Percentiles rank a stretch among this genome's conserved stretches.
These are phyloP conservation scores for Rhegmatorhina hoffmannsi DNA, from an alignment of 2,113 vertebrate genomes.

Conservation along the genomic window DNA sequence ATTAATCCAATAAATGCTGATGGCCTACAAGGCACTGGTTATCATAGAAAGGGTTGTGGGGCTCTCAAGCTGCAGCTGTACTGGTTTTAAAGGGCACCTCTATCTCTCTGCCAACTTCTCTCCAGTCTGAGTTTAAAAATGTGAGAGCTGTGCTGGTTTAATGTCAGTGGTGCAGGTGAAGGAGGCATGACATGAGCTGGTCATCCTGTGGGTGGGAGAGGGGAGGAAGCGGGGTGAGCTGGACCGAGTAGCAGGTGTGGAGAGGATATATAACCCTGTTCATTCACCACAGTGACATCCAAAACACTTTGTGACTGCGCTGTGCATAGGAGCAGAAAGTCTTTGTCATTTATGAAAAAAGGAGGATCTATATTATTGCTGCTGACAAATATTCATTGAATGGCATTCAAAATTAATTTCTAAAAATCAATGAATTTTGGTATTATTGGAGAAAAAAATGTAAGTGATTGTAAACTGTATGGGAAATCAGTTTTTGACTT, in stretches of 20 bases:
- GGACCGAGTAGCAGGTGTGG: background rate
- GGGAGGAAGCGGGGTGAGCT: background rate
- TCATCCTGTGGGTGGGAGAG: background rate
- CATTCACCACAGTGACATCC: background rate
- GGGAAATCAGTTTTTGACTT: background rate
- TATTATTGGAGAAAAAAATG: background rate
- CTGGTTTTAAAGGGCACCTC: background rate
- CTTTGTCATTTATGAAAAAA: background rate
- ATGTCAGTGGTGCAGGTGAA: background rate
- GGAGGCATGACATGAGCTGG: background rate
- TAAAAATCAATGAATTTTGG: background rate
- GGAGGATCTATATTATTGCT: background rate
- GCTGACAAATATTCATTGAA: background rate
- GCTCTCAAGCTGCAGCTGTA: background rate
- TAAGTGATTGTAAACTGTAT: background rate
- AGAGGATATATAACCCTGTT: background rate
- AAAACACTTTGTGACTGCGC: background rate
- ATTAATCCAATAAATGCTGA: background rate
- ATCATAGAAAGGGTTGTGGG: background rate
- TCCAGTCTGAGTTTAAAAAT: background rate
- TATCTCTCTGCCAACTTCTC: background rate
- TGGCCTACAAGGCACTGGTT: background rate
- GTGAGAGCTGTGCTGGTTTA: background rate
- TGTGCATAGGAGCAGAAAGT: background rate
- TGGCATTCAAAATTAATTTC: background rate